These are phyloP conservation scores for Laticauda laticaudata DNA, from an alignment of 2,113 vertebrate species.

Conservation along the genomic window DNA sequence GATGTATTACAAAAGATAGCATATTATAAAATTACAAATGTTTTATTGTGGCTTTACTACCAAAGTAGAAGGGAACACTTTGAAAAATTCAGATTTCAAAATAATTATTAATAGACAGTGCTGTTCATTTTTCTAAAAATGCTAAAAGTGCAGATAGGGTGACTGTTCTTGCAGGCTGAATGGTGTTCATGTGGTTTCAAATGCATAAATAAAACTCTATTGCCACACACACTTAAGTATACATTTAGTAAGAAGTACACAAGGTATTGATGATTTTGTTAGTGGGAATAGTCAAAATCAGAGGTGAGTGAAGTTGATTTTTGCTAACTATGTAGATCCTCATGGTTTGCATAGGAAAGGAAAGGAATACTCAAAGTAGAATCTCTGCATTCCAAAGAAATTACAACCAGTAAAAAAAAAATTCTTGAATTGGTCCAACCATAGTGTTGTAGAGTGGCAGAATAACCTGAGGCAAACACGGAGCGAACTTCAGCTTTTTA, in stretches of 20 bases:
- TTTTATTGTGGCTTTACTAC: background rate
- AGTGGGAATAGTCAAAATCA: background rate
- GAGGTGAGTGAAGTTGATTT: background rate
- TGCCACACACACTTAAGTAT: background rate
- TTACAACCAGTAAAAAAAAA: background rate
- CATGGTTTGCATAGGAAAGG: background rate
- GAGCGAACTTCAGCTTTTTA: too few relatives aligned
- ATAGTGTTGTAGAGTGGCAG: background rate
- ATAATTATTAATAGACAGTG: background rate
- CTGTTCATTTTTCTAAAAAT: background rate
- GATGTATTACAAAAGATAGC: background rate
- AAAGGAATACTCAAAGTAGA: background rate
- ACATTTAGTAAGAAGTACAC: background rate
- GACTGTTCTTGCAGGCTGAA: background rate
- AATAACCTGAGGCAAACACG: too few relatives aligned
- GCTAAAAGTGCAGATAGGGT: background rate
- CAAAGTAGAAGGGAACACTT: background rate
- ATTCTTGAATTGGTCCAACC: background rate
- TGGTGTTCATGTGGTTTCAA: background rate
- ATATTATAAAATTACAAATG: background rate
- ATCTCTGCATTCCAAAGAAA: background rate
- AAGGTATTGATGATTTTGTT: background rate
- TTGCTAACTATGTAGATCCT: background rate
- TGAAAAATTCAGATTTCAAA: background rate
- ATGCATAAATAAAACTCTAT: background rate